Evolutionary conservation across 2,797 vertebrate genomes (phyloP).

Genomic region (Chaunax sp.): DNA sequence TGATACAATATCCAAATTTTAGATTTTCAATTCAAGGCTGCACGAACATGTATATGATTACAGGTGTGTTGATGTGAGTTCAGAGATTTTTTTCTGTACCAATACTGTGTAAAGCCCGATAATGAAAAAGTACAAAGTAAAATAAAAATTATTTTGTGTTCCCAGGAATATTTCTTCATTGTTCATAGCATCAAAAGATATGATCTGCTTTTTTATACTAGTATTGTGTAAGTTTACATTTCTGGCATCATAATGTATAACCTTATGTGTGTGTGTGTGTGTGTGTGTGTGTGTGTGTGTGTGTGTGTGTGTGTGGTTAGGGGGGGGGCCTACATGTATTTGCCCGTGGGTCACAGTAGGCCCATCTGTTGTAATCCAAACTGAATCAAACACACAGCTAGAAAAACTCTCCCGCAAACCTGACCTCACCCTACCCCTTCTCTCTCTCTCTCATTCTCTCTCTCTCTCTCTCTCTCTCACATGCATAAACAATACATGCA

Average conservation of each 20-base stretch:
- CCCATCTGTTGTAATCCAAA: conserved; percentile 83
- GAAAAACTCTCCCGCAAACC: conserved; percentile 62
- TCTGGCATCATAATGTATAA: too few species aligned
- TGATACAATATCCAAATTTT: too few species aligned
- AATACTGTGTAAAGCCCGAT: too few species aligned
- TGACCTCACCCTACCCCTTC: conserved; percentile 38
- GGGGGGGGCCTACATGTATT: conserved; percentile 51
- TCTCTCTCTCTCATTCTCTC: conserved; percentile 2
- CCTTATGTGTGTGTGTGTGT: conserved; percentile 13
- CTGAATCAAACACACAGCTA: conserved; percentile 78
- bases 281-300: conserved; percentile 13
- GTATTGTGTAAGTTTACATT: not conserved
- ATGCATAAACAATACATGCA: conserved; percentile 1
- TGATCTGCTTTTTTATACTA: not conserved
- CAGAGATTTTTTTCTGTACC: too few species aligned
- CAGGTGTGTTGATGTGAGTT: too few species aligned
- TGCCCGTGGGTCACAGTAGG: conserved; percentile 80
- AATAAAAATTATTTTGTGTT: too few species aligned
- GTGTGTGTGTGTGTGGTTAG: conserved; percentile 19
- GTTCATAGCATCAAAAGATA: too few species aligned
- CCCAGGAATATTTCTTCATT: too few species aligned
- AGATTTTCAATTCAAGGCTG: too few species aligned
- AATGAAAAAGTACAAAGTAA: too few species aligned
- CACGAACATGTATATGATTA: too few species aligned
- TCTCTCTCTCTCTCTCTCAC: not conserved